phyloP scores from a whole-genome alignment of 1,140 invertebrate species.

The Kradibia gibbosae region DNA sequence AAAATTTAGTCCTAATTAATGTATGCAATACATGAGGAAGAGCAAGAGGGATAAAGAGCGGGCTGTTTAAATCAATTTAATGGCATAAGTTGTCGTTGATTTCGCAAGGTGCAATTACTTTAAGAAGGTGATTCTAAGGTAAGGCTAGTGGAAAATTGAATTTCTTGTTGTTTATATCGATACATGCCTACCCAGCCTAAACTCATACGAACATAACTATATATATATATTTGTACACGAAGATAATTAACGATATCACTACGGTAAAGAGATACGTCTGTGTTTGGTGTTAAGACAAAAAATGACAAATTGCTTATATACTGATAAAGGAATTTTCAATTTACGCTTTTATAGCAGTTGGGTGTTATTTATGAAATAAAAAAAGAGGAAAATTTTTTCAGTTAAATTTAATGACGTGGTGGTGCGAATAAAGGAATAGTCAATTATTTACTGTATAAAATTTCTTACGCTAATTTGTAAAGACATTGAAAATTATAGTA shows the following conservation, averaged over 20 bases:
- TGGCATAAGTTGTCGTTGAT: neutral
- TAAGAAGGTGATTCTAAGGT: neutral
- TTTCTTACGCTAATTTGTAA: neutral
- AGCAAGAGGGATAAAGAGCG: neutral
- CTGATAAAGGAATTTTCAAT: conserved; percentile 17
- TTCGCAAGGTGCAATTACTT: neutral
- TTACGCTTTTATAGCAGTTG: neutral
- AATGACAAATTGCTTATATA: neutral
- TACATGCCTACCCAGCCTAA: neutral
- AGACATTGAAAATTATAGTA: neutral
- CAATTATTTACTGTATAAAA: neutral
- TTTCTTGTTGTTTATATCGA: neutral
- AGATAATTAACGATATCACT: conserved; percentile 23
- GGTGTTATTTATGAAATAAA: neutral
- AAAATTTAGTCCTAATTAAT: neutral
- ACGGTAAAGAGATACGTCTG: neutral
- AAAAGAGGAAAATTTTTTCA: too few species aligned
- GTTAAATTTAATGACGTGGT: too few species aligned
- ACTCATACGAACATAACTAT: neutral
- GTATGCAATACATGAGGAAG: neutral
- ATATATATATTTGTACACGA: neutral
- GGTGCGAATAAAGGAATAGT: neutral
- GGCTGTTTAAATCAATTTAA: neutral
- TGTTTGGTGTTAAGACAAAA: conserved; percentile 11
- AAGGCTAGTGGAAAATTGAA: neutral